These are phyloP conservation scores for Chelidonichthys spinosus DNA, from an alignment of 2,797 vertebrate species.

Conservation along the genomic window DNA sequence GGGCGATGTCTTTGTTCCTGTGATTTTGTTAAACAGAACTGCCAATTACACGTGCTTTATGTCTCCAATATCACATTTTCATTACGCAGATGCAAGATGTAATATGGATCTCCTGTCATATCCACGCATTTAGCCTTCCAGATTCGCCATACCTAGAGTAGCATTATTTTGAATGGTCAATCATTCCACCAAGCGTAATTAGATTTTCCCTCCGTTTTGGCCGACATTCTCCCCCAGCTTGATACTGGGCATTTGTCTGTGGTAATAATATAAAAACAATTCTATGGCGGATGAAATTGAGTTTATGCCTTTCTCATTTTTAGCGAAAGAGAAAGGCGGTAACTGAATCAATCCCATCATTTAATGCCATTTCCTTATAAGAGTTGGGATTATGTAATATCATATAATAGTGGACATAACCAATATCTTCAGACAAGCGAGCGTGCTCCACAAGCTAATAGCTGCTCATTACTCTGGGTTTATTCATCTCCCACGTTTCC, in stretches of 20 bases:
- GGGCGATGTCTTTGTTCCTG: conserved; percentile 43
- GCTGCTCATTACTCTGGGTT: conserved; percentile 67
- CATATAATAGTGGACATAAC: conserved; percentile 60
- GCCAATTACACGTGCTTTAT: conserved; percentile 83
- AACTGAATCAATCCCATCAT: conserved; percentile 70
- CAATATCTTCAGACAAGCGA: conserved; percentile 60
- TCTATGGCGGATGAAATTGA: conserved; percentile 73
- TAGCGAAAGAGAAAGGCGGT: conserved; percentile 74
- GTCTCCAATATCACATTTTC: conserved; percentile 82
- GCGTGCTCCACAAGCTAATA: conserved; percentile 53
- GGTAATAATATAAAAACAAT: conserved; percentile 79
- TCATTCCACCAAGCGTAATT: conserved; percentile 64
- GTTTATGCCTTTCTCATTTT: conserved; percentile 77
- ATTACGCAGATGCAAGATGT: conserved; percentile 78
- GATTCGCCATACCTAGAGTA: conserved; percentile 70
- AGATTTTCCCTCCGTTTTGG: conserved; percentile 69
- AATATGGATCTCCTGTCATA: conserved; percentile 77
- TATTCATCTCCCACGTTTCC: conserved; percentile 37
- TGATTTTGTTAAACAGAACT: conserved; percentile 68
- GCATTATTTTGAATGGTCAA: conserved; percentile 80
- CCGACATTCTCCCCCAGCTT: conserved; percentile 66
- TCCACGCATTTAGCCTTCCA: conserved; percentile 58
- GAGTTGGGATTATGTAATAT: conserved; percentile 69
- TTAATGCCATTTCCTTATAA: conserved; percentile 67
- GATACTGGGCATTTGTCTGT: conserved; percentile 74